Conservation (phyloP, 2,888 invertebrate genomes). For the Sphaerophoria taeniata region DNA sequence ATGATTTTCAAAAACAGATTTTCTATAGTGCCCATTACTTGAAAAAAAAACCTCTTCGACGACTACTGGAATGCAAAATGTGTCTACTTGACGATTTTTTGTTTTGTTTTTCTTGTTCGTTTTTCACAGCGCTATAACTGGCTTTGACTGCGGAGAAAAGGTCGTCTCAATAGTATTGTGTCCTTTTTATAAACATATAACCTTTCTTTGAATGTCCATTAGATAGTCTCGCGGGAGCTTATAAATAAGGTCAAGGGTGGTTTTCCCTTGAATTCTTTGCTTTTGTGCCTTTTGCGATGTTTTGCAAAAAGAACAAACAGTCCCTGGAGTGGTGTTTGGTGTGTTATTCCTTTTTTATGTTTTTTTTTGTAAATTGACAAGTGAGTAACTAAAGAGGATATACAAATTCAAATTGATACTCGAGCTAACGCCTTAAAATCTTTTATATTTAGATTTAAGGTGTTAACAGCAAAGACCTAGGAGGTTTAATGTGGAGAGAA, state of each 20-base stretch:
- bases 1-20: not conserved
- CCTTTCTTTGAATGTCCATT: slow-evolving; percentile 31
- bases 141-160: slow-evolving; percentile 1
- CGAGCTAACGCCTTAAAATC: not conserved
- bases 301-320: not conserved
- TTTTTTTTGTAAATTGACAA: not conserved
- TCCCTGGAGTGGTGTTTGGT: slow-evolving; percentile 1
- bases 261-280: not conserved
- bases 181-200: slow-evolving; percentile 18
- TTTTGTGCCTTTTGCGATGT: slow-evolving; percentile 10
- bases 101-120: not conserved
- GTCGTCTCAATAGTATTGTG: slow-evolving; percentile 23
- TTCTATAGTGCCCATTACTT: not conserved
- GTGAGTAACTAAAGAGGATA: not conserved
- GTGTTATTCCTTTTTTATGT: not conserved
- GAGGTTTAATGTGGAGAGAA: not conserved
- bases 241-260: slow-evolving; percentile 32
- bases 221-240: slow-evolving; percentile 19
- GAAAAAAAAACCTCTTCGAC: not conserved
- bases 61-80: not conserved
- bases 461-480: not conserved
- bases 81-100: not conserved
- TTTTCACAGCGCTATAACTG: too few species aligned
- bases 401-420: not conserved
- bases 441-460: not conserved